Evolutionary conservation across 2,113 vertebrate species (phyloP), one percentile per base, ranked within the genome.

Genomic region (Bubalus kerabau): DNA sequence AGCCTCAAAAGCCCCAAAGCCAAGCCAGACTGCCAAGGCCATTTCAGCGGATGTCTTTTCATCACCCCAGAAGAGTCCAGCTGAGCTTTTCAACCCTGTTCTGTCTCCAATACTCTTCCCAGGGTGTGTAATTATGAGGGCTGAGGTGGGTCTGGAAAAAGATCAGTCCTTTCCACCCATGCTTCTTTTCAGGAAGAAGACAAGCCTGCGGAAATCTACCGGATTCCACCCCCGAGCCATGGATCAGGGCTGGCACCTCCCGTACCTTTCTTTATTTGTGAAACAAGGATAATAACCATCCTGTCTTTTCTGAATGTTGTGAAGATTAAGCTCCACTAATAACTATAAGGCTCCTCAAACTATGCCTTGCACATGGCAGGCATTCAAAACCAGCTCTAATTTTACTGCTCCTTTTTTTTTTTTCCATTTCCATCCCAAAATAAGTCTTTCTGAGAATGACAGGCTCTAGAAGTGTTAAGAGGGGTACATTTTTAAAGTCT

Each of bases 11-110:
- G 74, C 48, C 78, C 59, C 21, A n/a, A n/a, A 57, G 89, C 71
- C 57, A 36, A 87, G 46, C 24, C 54, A 56, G 52, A 90, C 56
- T 95, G 94, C 54, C 28, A 5, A 28, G 13, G 32, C 74, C 24
- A 1, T 32, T 48, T 85, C 6, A 46, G 32, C 32, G 88, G 10
- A 81, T 12, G 62, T 48, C 80, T 97, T 96, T 14, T 88, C 81
- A 94, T 94, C 87, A 94, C 74, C 40, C 46, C 84, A 80, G 54
- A 94, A 89, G 86, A 88, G 50, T 13, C 81, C 88, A 30, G 83
- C 48, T 74, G 52, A 93, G n/a, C 74, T 74, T 62, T 28, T 36
- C 92, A 60, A 46, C 28, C 50, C 26, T 56, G 6, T 28, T 87
- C 52, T 43, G 5, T 40, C 59, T 17, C 81, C 13, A 46, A 28